phyloP scores from a whole-genome alignment of 2,888 invertebrate genomes.

The Diplazon laetatorius region DNA sequence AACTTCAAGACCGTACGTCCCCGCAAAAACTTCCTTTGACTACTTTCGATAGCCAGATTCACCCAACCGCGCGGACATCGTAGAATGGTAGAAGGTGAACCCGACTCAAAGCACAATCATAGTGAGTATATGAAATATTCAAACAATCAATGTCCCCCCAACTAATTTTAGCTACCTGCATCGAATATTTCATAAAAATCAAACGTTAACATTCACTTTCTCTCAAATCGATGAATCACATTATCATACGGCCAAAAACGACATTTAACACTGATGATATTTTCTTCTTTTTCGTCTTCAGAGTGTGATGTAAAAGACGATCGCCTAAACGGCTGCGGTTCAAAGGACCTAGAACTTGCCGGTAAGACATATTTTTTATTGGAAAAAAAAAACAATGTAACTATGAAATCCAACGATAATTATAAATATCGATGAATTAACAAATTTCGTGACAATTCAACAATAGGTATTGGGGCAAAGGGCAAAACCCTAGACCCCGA shows the following conservation, averaged over 20 bases:
- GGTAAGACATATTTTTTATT: slow-evolving; percentile 78
- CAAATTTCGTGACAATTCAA: slow-evolving; percentile 55
- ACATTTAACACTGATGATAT: not conserved
- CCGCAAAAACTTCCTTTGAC: slow-evolving; percentile 70
- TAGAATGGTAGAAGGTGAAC: slow-evolving; percentile 97
- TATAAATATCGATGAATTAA: not conserved
- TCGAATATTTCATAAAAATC: not conserved
- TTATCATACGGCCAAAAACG: not conserved
- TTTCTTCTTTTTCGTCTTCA: slow-evolving; percentile 81
- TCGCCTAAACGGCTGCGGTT: slow-evolving; percentile 90
- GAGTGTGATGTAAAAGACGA: slow-evolving; percentile 95
- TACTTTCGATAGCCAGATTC: slow-evolving; percentile 76
- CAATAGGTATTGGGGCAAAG: slow-evolving; percentile 85
- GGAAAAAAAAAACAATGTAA: not conserved
- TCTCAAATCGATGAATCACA: not conserved
- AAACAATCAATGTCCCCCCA: no score
- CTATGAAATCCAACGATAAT: not conserved
- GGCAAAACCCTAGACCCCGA: slow-evolving; percentile 86
- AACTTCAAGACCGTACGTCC: slow-evolving; percentile 66
- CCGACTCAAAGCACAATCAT: slow-evolving; percentile 90
- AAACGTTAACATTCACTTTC: not conserved
- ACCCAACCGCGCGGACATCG: slow-evolving; percentile 82
- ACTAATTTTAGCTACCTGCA: not conserved
- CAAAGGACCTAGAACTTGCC: slow-evolving; percentile 88
- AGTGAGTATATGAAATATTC: slow-evolving; percentile 87